These are phyloP conservation scores for Podarcis raffonei DNA, from an alignment of 2,113 vertebrate genomes.

Conservation along the genomic window DNA sequence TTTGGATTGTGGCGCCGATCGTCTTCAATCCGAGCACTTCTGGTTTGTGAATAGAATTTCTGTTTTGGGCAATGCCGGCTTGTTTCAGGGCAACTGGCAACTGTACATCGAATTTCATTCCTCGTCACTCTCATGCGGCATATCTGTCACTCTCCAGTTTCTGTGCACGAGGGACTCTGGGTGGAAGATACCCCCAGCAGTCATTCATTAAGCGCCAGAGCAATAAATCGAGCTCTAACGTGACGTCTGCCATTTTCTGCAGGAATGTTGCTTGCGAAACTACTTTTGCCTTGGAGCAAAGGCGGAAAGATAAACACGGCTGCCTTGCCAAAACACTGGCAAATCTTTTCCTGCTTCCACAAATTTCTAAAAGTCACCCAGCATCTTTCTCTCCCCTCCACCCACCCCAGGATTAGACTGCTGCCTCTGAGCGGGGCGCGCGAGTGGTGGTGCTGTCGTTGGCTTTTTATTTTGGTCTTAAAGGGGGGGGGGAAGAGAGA, in stretches of 20 bases:
- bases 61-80: not conserved
- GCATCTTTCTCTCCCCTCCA: conserved; percentile 55
- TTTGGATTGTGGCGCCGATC: not conserved
- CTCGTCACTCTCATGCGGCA: not conserved
- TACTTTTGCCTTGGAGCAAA: conserved; percentile 81
- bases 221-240: conserved; percentile 76
- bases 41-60: not conserved
- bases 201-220: conserved; percentile 74
- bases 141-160: conserved; percentile 38
- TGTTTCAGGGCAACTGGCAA: not conserved
- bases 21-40: not conserved
- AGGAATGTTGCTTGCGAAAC: conserved; percentile 81
- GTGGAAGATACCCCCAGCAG: conserved; percentile 65
- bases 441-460: conserved; percentile 58
- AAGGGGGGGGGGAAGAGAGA: conserved; percentile 28
- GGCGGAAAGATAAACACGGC: conserved; percentile 82
- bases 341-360: conserved; percentile 74
- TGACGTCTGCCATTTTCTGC: conserved; percentile 79
- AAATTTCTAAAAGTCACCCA: conserved; percentile 78
- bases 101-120: not conserved
- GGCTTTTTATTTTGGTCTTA: conserved; percentile 39
- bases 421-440: conserved; percentile 55
- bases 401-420: conserved; percentile 74
- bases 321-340: conserved; percentile 77
- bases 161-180: not conserved